Base-by-base conservation (phyloP, 2,888 invertebrate genomes). In the Abrostola tripartita region DNA sequence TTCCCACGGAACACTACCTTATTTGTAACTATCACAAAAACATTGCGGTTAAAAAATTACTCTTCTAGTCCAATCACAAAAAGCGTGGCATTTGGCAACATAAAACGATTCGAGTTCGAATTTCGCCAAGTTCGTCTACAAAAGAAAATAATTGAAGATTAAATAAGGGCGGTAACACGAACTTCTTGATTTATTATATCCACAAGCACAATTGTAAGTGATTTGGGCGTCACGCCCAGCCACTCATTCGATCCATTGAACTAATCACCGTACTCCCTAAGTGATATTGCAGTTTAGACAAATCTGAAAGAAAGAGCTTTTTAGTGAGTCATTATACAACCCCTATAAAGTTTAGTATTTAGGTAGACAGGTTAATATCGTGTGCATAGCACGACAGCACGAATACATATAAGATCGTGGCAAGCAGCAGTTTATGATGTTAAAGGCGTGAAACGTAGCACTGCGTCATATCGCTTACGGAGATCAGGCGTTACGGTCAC, bases 401-500 rank as follows among this genome's bases (percentile, higher is more conserved):
- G 59, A 24, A 63, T 70, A 76, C 74, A 77, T 81, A 83, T 79
- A 82, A 85, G 85, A 87, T 86, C 78, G 74, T 75, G 77, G 81
- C 80, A 81, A 81, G 79, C 84, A 81, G 76, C 76, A 83, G 86
- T 88, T 86, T 82, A 85, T 79, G 78, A 83, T 80, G 87, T 84
- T 73, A 85, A 86, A 92, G 90, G 93, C 91, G 92, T 93, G 92
- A 93, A 94, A 92, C 87, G 86, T 87, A 84, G 87, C 92, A 90
- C 90, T 81, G 86, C 80, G 74, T 77, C 79, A 71, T 91, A 91
- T 92, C 91, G 74, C 74, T 71, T 70, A 61, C 78, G 66, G 75
- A 65, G 87, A 93, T 92, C 93, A 82, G 87, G 91, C 92, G 93
- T 92, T 89, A 91, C 92, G 91, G 93, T 94, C 94, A 94, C 93